These are phyloP conservation scores for Toxonevra muliebris DNA, from an alignment of 2,888 invertebrate genomes.

Conservation along the genomic window DNA sequence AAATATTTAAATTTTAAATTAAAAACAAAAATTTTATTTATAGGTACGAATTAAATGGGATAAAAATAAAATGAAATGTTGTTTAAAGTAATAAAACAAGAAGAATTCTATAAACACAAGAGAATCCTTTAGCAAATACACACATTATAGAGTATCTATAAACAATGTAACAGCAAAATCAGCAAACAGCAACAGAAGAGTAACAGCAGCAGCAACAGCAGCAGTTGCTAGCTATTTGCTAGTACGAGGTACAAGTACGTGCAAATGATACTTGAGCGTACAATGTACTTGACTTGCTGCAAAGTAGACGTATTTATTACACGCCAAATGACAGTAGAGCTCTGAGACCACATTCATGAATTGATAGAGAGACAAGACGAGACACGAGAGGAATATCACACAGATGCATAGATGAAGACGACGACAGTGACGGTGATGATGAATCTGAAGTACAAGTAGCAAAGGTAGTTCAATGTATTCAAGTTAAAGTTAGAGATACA, in stretches of 20 bases:
- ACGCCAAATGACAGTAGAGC: conserved; percentile 47
- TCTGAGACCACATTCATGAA: too few species aligned
- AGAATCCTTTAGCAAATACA: too few species aligned
- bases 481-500: conserved; percentile 3
- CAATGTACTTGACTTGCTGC: conserved; percentile 44
- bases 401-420: not conserved
- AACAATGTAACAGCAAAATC: not conserved
- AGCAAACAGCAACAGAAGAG: not conserved
- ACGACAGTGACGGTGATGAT: not conserved
- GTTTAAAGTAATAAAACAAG: too few species aligned
- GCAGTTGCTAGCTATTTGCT: not conserved
- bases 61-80: too few species aligned
- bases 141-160: too few species aligned
- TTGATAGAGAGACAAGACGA: too few species aligned
- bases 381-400: too few species aligned
- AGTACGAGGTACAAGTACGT: conserved; percentile 46
- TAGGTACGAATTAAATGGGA: too few species aligned
- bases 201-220: not conserved
- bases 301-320: conserved; percentile 51
- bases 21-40: too few species aligned
- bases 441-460: conserved; percentile 17
- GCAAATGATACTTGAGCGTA: conserved; percentile 58
- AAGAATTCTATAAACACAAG: too few species aligned
- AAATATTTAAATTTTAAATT: too few species aligned
- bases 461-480: conserved; percentile 7